Evolutionary conservation across 2,888 invertebrate species (phyloP).

Genomic region (Galeopsomyia nigrocyanea): DNA sequence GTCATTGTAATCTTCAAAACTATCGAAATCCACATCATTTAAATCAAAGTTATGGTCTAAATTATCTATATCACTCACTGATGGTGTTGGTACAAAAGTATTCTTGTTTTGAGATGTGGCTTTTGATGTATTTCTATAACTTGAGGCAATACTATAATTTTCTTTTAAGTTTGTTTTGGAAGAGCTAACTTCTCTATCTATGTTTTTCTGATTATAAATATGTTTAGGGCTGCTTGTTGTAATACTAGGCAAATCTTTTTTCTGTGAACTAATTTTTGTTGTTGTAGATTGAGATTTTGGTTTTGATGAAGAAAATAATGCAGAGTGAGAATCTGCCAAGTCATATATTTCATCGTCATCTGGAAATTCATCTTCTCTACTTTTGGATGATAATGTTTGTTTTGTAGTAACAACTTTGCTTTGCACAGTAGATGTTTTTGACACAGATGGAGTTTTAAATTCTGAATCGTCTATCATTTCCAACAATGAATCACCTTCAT

Average conservation of each 20-base stretch:
- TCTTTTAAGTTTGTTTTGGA: constrained; percentile 8
- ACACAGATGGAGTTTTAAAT: constrained; percentile 25
- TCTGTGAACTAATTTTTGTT: neutral
- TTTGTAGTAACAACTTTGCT: constrained; percentile 4
- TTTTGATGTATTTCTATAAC: constrained; percentile 8
- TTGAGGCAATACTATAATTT: neutral
- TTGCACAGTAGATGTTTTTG: constrained; percentile 10
- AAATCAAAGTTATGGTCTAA: constrained; percentile 45
- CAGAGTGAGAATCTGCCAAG: constrained; percentile 9
- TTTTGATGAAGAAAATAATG: constrained; percentile 19
- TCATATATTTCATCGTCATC: constrained; percentile 40
- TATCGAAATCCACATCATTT: constrained; percentile 33
- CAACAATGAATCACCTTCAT: constrained; percentile 59
- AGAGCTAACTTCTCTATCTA: neutral
- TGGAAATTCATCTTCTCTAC: constrained; percentile 34
- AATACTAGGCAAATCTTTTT: constrained; percentile 4
- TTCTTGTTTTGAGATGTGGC: constrained; percentile 16
- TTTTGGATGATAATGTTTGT: constrained; percentile 9
- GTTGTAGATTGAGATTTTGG: neutral
- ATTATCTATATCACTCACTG: constrained; percentile 15
- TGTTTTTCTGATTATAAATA: constrained; percentile 2
- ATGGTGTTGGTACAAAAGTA: constrained; percentile 1
- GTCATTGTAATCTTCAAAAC: constrained; percentile 38
- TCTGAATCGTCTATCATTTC: constrained; percentile 60
- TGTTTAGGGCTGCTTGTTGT: neutral